Conservation (phyloP, 2,113 vertebrate genomes). For the Laterallus jamaicensis region DNA sequence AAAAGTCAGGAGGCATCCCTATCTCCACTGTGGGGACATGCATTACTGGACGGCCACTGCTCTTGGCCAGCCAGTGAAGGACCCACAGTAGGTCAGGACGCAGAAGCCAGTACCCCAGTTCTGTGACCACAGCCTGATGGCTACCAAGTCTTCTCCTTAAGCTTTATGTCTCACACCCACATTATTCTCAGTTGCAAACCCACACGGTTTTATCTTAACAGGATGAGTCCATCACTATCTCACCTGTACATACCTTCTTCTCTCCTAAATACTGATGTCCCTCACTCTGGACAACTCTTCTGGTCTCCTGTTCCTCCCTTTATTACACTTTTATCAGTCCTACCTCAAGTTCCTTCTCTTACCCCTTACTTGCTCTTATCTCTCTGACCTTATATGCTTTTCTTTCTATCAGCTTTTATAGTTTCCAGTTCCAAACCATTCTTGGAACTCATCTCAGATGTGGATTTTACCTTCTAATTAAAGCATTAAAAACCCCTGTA, state of each 20-base stretch:
- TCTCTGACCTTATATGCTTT: neutral
- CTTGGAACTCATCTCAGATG: neutral
- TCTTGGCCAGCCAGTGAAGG: neutral
- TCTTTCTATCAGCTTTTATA: neutral
- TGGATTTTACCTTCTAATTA: slow-evolving; percentile 24
- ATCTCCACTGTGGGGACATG: neutral
- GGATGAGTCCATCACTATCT: neutral
- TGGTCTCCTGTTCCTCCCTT: neutral
- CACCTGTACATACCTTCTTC: neutral
- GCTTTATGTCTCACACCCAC: neutral
- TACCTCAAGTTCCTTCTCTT: neutral
- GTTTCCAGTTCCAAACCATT: slow-evolving; percentile 19
- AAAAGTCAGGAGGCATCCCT: neutral
- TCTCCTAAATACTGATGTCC: neutral
- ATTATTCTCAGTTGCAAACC: neutral
- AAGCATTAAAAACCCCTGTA: slow-evolving; percentile 22
- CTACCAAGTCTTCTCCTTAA: neutral
- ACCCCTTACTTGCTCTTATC: neutral
- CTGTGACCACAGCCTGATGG: neutral
- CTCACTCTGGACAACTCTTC: neutral
- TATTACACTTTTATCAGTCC: neutral
- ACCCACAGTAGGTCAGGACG: accelerated
- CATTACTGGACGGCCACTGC: neutral
- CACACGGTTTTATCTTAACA: neutral
- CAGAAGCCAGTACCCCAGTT: neutral